These are phyloP conservation scores for Leuciscus idus DNA, from an alignment of 2,113 vertebrate species.

Conservation along the genomic window DNA sequence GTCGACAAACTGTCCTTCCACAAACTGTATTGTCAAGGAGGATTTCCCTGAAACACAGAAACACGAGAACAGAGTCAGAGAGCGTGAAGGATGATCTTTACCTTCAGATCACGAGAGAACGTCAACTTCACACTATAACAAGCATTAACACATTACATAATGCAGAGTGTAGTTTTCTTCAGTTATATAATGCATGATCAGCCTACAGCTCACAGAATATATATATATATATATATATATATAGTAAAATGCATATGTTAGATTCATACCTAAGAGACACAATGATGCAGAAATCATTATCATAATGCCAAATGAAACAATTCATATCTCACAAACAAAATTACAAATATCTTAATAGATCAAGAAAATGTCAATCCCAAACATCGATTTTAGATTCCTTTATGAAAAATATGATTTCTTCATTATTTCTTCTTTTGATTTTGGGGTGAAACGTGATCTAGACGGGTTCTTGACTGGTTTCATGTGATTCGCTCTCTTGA, in stretches of 20 bases:
- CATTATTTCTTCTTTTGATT: neutral
- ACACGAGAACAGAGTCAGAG: neutral
- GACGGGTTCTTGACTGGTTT: too few relatives aligned
- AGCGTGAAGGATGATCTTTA: neutral
- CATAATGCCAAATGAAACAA: neutral
- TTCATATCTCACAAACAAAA: neutral
- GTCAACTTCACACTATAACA: neutral
- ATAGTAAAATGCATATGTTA: neutral
- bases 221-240: accelerated
- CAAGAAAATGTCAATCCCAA: neutral
- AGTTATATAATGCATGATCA: too few relatives aligned
- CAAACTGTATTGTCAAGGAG: slow-evolving; percentile 98
- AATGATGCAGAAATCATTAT: neutral
- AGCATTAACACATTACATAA: neutral
- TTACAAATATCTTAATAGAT: neutral
- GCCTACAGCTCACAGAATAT: neutral
- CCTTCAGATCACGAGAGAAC: neutral
- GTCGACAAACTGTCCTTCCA: slow-evolving; percentile 99
- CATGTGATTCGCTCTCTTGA: neutral
- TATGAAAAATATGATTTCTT: neutral
- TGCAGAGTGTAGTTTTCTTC: too few relatives aligned
- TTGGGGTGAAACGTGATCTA: too few relatives aligned
- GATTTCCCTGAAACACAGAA: slow-evolving; percentile 88
- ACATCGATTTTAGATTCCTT: neutral
- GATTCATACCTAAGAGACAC: neutral